These are phyloP conservation scores for Fukomys damarensis DNA, from an alignment of 2,113 vertebrate genomes.

Conservation along the genomic window DNA sequence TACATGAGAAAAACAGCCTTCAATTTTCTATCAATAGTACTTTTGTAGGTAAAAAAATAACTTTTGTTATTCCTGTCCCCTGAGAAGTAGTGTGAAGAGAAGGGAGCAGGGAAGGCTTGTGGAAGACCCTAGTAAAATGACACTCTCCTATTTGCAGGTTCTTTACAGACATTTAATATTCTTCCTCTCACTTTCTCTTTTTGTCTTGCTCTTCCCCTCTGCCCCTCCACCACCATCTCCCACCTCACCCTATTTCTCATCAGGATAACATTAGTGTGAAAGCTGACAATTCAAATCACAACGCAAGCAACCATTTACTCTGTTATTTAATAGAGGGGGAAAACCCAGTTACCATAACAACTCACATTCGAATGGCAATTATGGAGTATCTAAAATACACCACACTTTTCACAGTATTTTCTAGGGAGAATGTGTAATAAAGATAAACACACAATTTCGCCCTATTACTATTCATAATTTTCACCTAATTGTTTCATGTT, in stretches of 20 bases:
- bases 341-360: conserved; percentile 80
- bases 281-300: conserved; percentile 79
- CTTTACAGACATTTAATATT: conserved; percentile 48
- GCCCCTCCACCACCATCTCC: background rate
- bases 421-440: conserved; percentile 60
- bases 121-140: conserved; percentile 8
- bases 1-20: background rate
- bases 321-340: conserved; percentile 77
- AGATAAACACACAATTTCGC: conserved; percentile 62
- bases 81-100: conserved; percentile 20
- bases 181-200: background rate
- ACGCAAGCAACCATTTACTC: conserved; percentile 78
- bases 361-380: conserved; percentile 77
- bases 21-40: conserved; percentile 60
- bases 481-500: conserved; percentile 52
- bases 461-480: conserved; percentile 63
- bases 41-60: conserved; percentile 55
- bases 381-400: conserved; percentile 73
- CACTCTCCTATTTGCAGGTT: background rate
- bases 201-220: background rate
- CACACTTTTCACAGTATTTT: conserved; percentile 76
- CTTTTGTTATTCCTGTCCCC: background rate
- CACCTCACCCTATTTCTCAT: conserved; percentile 23
- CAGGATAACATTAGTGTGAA: conserved; percentile 68
- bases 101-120: background rate